Conservation (phyloP, 2,888 invertebrate genomes). For the Rugalucina vietnamica region DNA sequence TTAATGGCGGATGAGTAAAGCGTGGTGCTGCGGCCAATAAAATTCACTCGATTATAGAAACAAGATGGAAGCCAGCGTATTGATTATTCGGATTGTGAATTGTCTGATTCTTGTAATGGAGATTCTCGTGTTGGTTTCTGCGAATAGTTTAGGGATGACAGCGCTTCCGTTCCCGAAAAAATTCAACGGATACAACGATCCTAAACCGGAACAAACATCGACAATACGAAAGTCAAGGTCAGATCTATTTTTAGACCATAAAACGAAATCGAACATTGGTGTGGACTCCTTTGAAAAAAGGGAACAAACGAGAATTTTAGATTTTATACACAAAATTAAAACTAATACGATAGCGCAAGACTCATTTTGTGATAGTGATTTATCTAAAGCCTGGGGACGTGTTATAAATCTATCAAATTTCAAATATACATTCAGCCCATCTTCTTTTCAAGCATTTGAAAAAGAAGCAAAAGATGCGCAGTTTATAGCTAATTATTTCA, state of each 20-base stretch:
- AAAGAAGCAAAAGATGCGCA: slow-evolving; percentile 45
- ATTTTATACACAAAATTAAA: slow-evolving; percentile 58
- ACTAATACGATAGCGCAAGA: slow-evolving; percentile 31
- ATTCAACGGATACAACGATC: slow-evolving; percentile 28
- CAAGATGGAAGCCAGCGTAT: slow-evolving; percentile 38
- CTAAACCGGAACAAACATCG: slow-evolving; percentile 36
- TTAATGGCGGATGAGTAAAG: slow-evolving; percentile 8
- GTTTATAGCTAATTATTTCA: slow-evolving; percentile 58
- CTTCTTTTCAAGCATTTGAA: slow-evolving; percentile 51
- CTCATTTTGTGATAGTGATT: slow-evolving; percentile 8
- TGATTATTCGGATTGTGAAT: slow-evolving; percentile 39
- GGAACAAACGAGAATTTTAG: slow-evolving; percentile 52
- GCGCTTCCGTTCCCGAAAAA: slow-evolving; percentile 50
- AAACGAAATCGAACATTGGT: slow-evolving; percentile 13
- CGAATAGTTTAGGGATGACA: slow-evolving; percentile 36
- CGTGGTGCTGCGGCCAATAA: not conserved
- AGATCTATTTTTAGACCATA: not conserved
- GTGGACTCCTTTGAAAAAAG: slow-evolving; percentile 39
- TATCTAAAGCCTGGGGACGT: too few relatives aligned
- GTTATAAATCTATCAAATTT: slow-evolving; percentile 23
- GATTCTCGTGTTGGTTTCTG: slow-evolving; percentile 40
- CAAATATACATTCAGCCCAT: slow-evolving; percentile 53
- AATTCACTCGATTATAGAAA: not conserved
- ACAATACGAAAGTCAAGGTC: slow-evolving; percentile 34
- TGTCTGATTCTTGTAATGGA: slow-evolving; percentile 25